Base-by-base conservation (phyloP, 2,888 invertebrate species). In the Exocentrus adspersus region DNA sequence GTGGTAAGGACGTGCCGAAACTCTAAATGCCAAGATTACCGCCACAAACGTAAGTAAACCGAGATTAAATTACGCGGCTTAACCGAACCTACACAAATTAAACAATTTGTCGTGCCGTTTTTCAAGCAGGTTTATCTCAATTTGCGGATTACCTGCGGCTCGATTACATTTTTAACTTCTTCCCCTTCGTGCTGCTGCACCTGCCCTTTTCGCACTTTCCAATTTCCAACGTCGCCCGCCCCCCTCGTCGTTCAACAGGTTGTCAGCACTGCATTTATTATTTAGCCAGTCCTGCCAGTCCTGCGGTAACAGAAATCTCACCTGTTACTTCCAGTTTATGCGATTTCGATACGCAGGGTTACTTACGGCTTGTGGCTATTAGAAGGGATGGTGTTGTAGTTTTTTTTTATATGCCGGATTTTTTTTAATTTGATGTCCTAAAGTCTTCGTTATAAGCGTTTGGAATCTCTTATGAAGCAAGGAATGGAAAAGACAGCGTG, bases 191-290 rank as follows among this genome's bases (percentile, higher is more conserved):
- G 6, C 54, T n/a, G n/a, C n/a, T n/a, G n/a, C 45, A 41, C 21
- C n/a, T 17, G 32, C 30, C 53, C 53, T 51, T 21, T 46, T 14
- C 45, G 28, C 58, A 19, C 62, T 53, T n/a, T 45, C 48, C 48
- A 59, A 58, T 63, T n/a, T n/a, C n/a, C n/a, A n/a, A n/a, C 57
- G 46, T 53, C 68, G 67, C 64, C 73, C 72, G n/a, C n/a, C n/a
- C n/a, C n/a, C n/a, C n/a, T n/a, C 68, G 63, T 71, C 73, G 77
- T 74, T 79, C 80, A 80, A 80, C 80, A 80, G 80, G 80, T 80
- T 78, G 78, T 69, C 70, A 72, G 62, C 69, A 61, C 54, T 62
- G 70, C 72, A 75, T 78, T 77, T 78, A 78, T 78, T 78, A 78
- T 77, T 78, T 77, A 76, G 72, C 54, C n/a, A 28, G 43, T 2